Conservation (phyloP, 2,113 vertebrate genomes). For the Apistogramma diplotaenia region DNA sequence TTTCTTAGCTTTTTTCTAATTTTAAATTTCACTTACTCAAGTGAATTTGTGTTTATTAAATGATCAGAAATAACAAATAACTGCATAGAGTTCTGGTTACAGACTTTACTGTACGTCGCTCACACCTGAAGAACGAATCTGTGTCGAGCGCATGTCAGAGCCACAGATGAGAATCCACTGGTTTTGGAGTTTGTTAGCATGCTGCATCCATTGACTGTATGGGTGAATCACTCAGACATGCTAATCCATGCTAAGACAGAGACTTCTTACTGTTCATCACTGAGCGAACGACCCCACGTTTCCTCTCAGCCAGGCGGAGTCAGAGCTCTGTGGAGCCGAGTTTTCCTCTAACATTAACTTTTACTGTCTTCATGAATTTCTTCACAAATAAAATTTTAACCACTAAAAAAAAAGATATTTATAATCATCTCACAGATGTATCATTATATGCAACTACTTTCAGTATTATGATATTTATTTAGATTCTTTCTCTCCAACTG, state of each 20-base stretch:
- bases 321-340: no score
- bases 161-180: background rate
- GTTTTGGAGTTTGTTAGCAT: background rate
- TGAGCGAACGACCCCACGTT: no score
- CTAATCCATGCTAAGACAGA: background rate
- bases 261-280: no score
- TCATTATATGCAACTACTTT: no score
- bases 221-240: background rate
- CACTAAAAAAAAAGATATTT: no score
- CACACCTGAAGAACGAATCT: background rate
- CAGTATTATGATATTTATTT: no score
- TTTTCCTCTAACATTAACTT: no score
- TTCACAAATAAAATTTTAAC: no score
- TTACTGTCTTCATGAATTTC: no score
- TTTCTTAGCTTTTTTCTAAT: background rate
- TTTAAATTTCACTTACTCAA: background rate
- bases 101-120: background rate
- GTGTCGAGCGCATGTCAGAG: rapidly evolving
- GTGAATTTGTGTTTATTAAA: background rate
- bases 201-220: background rate
- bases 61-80: background rate
- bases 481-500: no score
- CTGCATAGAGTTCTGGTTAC: background rate
- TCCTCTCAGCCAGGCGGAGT: no score
- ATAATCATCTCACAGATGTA: no score